Evolutionary conservation across 2,797 vertebrate species (phyloP).

Genomic region (Antrozous pallidus): DNA sequence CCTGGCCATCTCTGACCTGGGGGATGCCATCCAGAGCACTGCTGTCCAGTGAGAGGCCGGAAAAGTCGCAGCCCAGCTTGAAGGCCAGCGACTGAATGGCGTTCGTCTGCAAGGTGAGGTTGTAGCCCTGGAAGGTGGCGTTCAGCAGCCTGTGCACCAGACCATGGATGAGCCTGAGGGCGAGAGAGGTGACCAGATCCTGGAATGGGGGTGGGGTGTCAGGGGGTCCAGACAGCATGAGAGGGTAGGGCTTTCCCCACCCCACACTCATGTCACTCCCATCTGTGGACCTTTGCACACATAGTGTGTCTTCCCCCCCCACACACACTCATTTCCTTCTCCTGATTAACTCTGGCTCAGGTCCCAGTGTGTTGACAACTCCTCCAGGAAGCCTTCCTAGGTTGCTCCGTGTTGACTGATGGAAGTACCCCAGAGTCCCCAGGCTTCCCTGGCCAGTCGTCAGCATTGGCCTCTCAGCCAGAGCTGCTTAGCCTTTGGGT

Average conservation of each 20-base stretch:
- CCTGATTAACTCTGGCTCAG: not conserved
- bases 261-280: not conserved
- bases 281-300: not conserved
- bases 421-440: not conserved
- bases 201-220: fast-evolving
- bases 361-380: not conserved
- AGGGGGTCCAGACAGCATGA: not conserved
- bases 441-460: not conserved
- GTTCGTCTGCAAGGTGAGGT: not conserved
- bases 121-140: fast-evolving
- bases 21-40: fast-evolving
- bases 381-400: not conserved
- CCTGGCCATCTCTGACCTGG: conserved; percentile 20
- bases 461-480: not conserved
- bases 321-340: not conserved
- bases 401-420: not conserved
- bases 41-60: conserved; percentile 35
- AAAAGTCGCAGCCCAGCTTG: conserved; percentile 44
- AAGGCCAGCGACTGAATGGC: conserved; percentile 62
- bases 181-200: not conserved
- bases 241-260: not conserved
- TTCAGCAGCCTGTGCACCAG: conserved; percentile 47
- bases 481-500: not conserved
- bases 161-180: not conserved
- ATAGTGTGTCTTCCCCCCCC: not conserved